Evolutionary conservation across 2,113 vertebrate species (phyloP).

Genomic region (Balaeniceps rex): DNA sequence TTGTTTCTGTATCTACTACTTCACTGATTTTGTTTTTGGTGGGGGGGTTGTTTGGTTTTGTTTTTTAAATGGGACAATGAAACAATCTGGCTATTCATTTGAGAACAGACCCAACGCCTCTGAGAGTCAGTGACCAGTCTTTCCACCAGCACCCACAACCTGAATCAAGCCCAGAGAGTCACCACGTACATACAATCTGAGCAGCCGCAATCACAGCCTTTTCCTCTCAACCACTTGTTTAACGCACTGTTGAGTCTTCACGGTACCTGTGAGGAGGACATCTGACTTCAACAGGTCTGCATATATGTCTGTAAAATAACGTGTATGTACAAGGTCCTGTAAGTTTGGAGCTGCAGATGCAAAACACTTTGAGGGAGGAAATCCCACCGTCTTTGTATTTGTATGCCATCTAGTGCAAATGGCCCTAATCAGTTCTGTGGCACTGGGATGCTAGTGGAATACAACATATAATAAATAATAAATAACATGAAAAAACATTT

Average conservation of each 20-base stretch:
- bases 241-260: neutral
- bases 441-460: neutral
- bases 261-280: accelerated
- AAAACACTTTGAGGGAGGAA: neutral
- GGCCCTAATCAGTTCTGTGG: neutral
- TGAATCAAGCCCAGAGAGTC: neutral
- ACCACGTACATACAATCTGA: accelerated
- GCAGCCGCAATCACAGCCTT: neutral
- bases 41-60: neutral
- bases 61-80: neutral
- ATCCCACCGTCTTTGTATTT: accelerated
- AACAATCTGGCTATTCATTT: neutral
- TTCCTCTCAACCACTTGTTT: neutral
- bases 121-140: neutral
- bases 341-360: neutral
- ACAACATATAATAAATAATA: neutral
- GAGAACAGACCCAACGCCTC: neutral
- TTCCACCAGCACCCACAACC: accelerated
- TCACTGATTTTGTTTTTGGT: neutral
- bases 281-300: neutral
- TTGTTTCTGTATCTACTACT: neutral
- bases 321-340: accelerated
- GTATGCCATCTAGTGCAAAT: neutral
- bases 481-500: neutral
- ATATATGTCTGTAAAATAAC: neutral